Evolutionary conservation across 2,113 vertebrate genomes (phyloP), one percentile per base, ranked within the genome.

Genomic region (Panthera leo): DNA sequence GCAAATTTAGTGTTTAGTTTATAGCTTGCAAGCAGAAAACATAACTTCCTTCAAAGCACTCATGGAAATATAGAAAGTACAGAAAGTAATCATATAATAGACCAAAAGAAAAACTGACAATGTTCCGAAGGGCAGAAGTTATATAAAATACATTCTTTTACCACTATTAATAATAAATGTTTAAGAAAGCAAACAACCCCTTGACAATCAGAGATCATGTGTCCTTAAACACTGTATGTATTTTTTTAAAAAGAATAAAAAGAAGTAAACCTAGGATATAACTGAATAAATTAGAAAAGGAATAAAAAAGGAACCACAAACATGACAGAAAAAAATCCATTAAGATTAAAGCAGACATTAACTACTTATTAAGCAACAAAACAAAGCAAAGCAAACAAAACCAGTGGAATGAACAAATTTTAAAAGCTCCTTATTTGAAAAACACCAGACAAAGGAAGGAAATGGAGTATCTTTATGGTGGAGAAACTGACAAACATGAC

Each of bases 281-380:
- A 96, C 36, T 94, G 34, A 61, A 73, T 71, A 85, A 58, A 23
- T 85, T 55, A 79, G 61, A 73, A 94, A 96, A 83, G 76, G 36
- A 85, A 53, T 31, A n/a, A 53, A 36, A 71, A 92, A 76, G 31
- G 29, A 55, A 36, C 65, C 15, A 55, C 21, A 45, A 68, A 39
- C 5, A 75, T 31, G 21, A 89, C 10, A 63, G 55, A 91, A 87
- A 27, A 11, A 85, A 89, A 67, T 67, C 65, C 29, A 14, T 88
- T 88, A 82, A 67, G 42, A 63, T 71, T 68, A 78, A 78, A 55
- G 34, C n/a, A 78, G 34, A 51, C 51, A 34, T 61, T 63, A 93
- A 39, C 86, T 68, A 90, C 23, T 70, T 61, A 82, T 9, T 75
- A n/a, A 51, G 23, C 76, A 70, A 53, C 75, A 65, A 68, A 75